These are phyloP conservation scores for Isaurus tuberculatus DNA, from an alignment of 92 coral and sea anemone genomes.

Conservation along the genomic window DNA sequence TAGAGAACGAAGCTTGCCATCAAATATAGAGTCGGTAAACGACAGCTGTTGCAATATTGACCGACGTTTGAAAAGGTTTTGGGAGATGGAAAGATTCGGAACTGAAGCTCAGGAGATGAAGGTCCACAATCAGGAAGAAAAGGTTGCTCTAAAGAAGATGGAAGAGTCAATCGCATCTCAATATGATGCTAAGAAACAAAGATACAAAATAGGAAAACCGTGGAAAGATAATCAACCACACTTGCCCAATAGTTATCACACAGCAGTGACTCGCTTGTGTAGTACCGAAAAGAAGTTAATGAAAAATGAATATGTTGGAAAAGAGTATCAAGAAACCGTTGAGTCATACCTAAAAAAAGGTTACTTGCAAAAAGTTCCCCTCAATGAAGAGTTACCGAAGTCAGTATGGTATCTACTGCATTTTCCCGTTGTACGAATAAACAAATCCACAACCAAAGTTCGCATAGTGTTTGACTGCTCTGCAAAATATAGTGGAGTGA, in stretches of 20 bases:
- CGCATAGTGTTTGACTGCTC: constrained; percentile 59
- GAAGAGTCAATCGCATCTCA: constrained; percentile 30
- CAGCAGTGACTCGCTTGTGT: constrained; percentile 35
- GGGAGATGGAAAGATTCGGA: constrained; percentile 76
- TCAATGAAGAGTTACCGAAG: constrained; percentile 45
- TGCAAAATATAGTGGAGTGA: constrained; percentile 22
- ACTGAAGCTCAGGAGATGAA: constrained; percentile 9
- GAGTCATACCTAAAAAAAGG: constrained; percentile 57
- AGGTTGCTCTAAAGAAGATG: constrained; percentile 30
- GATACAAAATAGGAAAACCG: constrained; percentile 55
- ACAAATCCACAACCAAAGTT: constrained; percentile 70
- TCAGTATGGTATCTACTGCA: no score
- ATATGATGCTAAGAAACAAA: constrained; percentile 1
- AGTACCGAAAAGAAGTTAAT: constrained; percentile 55
- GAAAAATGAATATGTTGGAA: no score
- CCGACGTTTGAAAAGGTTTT: constrained; percentile 55
- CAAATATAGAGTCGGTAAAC: background rate
- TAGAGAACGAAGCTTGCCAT: background rate
- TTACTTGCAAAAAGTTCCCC: constrained; percentile 54
- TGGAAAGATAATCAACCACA: constrained; percentile 59
- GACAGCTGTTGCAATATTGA: constrained; percentile 47
- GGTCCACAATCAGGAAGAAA: constrained; percentile 30
- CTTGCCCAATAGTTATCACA: no score
- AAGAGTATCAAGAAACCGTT: no score
- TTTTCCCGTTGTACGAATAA: constrained; percentile 66